Evolutionary conservation across 2,888 invertebrate genomes (phyloP).

Genomic region (Machimus atricapillus): DNA sequence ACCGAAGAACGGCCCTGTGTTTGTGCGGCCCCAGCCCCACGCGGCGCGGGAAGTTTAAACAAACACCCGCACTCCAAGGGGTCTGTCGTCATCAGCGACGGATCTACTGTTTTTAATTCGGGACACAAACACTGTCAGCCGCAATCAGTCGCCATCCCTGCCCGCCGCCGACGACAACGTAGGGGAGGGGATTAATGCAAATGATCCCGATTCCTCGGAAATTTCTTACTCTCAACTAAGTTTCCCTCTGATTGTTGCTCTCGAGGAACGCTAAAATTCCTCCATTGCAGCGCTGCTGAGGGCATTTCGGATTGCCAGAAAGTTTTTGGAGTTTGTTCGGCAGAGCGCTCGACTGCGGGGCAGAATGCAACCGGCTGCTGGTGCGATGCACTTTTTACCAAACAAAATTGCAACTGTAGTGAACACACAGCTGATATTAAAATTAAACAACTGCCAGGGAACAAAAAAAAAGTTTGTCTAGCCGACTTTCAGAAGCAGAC

Average conservation of each 20-base stretch:
- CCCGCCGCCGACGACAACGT: background rate
- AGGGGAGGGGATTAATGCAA: slow-evolving; percentile 5
- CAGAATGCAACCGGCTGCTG: background rate
- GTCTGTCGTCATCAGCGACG: slow-evolving; percentile 7
- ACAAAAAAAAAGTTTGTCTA: background rate
- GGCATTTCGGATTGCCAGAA: background rate
- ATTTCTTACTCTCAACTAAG: slow-evolving; percentile 11
- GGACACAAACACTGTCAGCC: slow-evolving; percentile 22
- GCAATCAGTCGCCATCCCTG: slow-evolving; percentile 8
- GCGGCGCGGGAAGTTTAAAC: background rate
- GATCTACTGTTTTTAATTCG: slow-evolving; percentile 1
- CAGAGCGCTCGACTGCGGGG: background rate
- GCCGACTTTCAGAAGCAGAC: background rate
- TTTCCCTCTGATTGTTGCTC: slow-evolving; percentile 10
- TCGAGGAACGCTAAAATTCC: background rate
- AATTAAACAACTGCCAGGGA: background rate
- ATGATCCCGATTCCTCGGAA: slow-evolving; percentile 30
- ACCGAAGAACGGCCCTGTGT: background rate
- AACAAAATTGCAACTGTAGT: slow-evolving; percentile 1
- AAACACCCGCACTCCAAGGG: background rate
- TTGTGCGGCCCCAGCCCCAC: background rate
- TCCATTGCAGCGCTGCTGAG: background rate
- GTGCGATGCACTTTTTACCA: background rate
- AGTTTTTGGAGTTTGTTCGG: background rate
- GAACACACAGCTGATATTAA: background rate